Conservation (phyloP, 2,888 invertebrate genomes). For the Eilema sororculum region DNA sequence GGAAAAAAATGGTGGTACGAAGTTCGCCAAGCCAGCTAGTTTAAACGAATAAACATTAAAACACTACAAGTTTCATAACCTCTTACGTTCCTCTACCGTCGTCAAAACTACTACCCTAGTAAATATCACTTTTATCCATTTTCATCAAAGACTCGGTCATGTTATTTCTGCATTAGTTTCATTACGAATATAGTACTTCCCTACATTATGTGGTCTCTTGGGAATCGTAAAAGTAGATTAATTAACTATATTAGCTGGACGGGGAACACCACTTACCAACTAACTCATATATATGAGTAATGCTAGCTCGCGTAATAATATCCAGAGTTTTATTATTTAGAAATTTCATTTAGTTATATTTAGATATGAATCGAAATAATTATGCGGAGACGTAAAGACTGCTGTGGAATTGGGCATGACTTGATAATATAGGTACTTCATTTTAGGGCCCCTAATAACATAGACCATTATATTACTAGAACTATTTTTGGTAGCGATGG, state of each 20-base stretch:
- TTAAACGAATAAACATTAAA: too few relatives aligned
- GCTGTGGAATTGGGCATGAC: too few relatives aligned
- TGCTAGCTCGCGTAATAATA: neutral
- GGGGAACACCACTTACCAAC: neutral
- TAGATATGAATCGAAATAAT: too few relatives aligned
- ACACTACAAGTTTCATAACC: too few relatives aligned
- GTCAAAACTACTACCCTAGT: neutral
- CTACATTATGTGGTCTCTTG: conserved; percentile 9
- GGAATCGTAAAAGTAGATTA: conserved; percentile 13
- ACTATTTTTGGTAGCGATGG: too few relatives aligned
- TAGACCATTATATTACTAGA: too few relatives aligned
- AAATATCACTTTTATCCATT: neutral
- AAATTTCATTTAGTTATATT: neutral
- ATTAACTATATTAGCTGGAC: conserved; percentile 10
- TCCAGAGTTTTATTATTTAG: neutral
- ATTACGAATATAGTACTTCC: conserved; percentile 3
- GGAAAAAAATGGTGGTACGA: too few relatives aligned
- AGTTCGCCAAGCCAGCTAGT: too few relatives aligned
- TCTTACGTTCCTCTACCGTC: too few relatives aligned
- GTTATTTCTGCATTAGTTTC: neutral
- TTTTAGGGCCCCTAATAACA: too few relatives aligned
- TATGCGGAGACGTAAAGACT: too few relatives aligned
- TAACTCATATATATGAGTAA: neutral
- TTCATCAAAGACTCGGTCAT: neutral
- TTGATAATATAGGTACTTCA: too few relatives aligned